Evolutionary conservation across 2,797 vertebrate species (phyloP).

Genomic region (Halcyon smyrnensis): DNA sequence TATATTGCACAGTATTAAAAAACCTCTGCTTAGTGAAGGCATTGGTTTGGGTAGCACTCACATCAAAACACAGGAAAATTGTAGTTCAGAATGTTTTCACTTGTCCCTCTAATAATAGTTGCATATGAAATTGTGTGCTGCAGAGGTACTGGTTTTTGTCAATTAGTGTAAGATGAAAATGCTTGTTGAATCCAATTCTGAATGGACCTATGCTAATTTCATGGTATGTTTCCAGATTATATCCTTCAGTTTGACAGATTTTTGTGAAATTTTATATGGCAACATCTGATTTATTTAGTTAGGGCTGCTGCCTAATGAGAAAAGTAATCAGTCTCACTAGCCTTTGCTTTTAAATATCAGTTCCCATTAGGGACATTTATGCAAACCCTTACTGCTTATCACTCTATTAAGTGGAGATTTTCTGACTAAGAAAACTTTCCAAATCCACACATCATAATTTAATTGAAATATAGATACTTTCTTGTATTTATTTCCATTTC

Average conservation of each 20-base stretch:
- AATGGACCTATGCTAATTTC: constrained; percentile 40
- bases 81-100: not conserved
- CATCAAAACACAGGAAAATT: constrained; percentile 10
- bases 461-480: constrained; percentile 9
- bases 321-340: constrained; percentile 48
- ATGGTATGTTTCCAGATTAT: constrained; percentile 11
- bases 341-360: constrained; percentile 48
- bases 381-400: constrained; percentile 1
- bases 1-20: not conserved
- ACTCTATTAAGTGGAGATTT: constrained; percentile 31
- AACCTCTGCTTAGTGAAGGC: not conserved
- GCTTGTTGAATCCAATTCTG: not conserved
- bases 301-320: constrained; percentile 26
- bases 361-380: constrained; percentile 40
- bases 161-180: constrained; percentile 29
- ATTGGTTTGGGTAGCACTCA: not conserved
- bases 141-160: constrained; percentile 1
- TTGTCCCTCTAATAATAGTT: constrained; percentile 5
- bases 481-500: not conserved
- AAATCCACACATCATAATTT: not conserved
- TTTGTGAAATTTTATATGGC: not conserved
- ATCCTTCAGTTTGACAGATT: constrained; percentile 22
- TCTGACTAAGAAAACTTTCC: constrained; percentile 21
- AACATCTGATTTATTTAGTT: constrained; percentile 37
- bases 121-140: not conserved